Base-by-base conservation (phyloP, 2,113 vertebrate species). In the Fregetta grallaria region DNA sequence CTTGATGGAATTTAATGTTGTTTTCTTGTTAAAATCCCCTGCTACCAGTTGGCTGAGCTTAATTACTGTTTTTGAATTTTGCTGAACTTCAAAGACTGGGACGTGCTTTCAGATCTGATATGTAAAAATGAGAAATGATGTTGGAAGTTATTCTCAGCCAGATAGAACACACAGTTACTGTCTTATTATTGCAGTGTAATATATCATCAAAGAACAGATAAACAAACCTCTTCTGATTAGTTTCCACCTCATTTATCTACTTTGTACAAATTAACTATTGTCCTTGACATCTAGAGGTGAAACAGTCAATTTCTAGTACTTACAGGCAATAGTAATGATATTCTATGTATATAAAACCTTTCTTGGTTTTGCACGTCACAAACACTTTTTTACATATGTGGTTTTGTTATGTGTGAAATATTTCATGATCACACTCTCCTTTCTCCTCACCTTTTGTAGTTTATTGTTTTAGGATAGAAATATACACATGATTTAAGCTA, bases 231-330 rank as follows among this genome's bases (percentile, higher is more conserved):
- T 97, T 94, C 92, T 94, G 95, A 96, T 96, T 96, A 94, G 82
- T 95, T 97, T 96, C 82, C 92, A 94, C 85, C 94, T 96, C 96
- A 97, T 97, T 97, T 97, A 94, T 97, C 95, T 96, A 80, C 73
- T 97, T 94, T 68, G 79, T 89, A 91, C 78, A 76, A 96, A 96
- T 97, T 97, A 97, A 94, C 82, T 85, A 55, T 89, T 97, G 92
- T 93, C 96, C 93, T 95, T 97, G 95, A 75, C 79, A 79, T 78
- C 88, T 81, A 65, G 56, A 94, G 96, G 92, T 93, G 92, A 93
- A 96, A 67, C 59, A 81, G 56, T 85, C 89, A 82, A 94, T 89
- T 90, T 74, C 4, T 1, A 68, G 40, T 29, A 74, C 75, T 90
- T 90, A 44, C 10, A 83, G 50, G n/a, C 71, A 92, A 74, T 74